Evolutionary conservation across 1,140 invertebrate genomes (phyloP), one percentile per base, ranked within the genome.

Genomic region (Panulirus ornatus): DNA sequence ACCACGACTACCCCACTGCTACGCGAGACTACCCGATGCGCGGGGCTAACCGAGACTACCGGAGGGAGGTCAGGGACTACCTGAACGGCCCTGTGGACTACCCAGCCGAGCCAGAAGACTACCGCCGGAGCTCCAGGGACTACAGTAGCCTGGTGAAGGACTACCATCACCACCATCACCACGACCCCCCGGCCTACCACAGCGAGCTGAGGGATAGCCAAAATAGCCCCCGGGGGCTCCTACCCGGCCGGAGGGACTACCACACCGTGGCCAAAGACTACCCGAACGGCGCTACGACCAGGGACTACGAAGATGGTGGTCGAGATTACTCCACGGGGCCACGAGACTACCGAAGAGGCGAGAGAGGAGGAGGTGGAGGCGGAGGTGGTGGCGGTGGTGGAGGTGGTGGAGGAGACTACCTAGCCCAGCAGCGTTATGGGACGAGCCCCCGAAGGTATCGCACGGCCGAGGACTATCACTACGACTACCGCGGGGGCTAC

Each of bases 401-500:
- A 0, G 34, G 34, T 11, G 0, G 2, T 11, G 11, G 70, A 8
- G 22, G 3, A 51, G 34, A 58, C 51, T 88, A 88, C n/a, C 54
- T 22, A 34, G 14, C 16, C 30, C 70, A 40, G 22, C 88, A 47
- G 54, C 22, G 54, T 16, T 92, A 90, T 30, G 66, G 75, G 70
- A 63, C 81, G 30, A 90, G 79, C 27, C 84, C 91, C 2, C 66
- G 87, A 30, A 78, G 91, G 5, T 92, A 92, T 36, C 58, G 81
- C n/a, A 92, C 58, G 6, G 84, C 84, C 0, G 91, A 92, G 27
- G 91, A 92, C 38, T 92, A 92, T 47, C 91, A 92, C 63, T 84
- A 91, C 63, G 91, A 90, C 36, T 92, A 92, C 82, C 84, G 91
- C 27, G 91, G 91, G n/a, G 91, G 91, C 2, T 92, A 90, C 44